A percentile compares a stretch with the other conserved stretches of the same genome.
phyloP scores from a whole-genome alignment of 2,888 invertebrate species.

The Bembecia ichneumoniformis region DNA sequence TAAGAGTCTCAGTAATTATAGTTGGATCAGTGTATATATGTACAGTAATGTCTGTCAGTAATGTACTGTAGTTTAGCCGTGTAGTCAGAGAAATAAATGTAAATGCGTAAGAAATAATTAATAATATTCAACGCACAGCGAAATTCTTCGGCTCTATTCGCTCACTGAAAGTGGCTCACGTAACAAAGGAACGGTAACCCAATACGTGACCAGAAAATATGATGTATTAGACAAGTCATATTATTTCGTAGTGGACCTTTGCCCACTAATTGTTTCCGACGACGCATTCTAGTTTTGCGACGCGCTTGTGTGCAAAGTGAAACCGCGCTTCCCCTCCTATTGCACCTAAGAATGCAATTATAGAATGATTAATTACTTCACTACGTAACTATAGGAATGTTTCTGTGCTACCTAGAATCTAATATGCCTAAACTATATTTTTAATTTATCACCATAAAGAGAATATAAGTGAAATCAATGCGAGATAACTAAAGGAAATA shows the following conservation, averaged over 20 bases:
- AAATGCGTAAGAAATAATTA: constrained; percentile 54
- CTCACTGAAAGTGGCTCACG: constrained; percentile 68
- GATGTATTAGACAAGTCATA: constrained; percentile 19
- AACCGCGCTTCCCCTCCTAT: constrained; percentile 24
- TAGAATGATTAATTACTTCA: constrained; percentile 1
- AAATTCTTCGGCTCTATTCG: constrained; percentile 52
- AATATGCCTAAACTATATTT: no score
- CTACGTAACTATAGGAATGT: neutral
- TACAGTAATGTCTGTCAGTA: neutral
- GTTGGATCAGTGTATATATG: neutral
- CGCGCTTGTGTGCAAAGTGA: constrained; percentile 29
- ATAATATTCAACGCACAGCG: constrained; percentile 62
- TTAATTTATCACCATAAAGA: no score
- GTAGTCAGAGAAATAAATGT: constrained; percentile 19
- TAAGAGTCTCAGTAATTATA: no score
- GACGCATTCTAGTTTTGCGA: constrained; percentile 18
- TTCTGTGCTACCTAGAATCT: neutral
- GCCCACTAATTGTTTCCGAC: constrained; percentile 52
- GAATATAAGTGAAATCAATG: no score
- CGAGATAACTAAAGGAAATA: no score
- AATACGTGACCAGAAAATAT: constrained; percentile 66
- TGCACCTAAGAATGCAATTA: neutral
- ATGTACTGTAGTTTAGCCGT: neutral
- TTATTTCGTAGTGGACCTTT: constrained; percentile 34
- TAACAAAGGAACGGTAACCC: constrained; percentile 67